A percentile compares a stretch with the other conserved stretches of the same genome.
Conservation (phyloP, 2,888 invertebrate genomes). For the Drosophila pseudotalamancana region DNA sequence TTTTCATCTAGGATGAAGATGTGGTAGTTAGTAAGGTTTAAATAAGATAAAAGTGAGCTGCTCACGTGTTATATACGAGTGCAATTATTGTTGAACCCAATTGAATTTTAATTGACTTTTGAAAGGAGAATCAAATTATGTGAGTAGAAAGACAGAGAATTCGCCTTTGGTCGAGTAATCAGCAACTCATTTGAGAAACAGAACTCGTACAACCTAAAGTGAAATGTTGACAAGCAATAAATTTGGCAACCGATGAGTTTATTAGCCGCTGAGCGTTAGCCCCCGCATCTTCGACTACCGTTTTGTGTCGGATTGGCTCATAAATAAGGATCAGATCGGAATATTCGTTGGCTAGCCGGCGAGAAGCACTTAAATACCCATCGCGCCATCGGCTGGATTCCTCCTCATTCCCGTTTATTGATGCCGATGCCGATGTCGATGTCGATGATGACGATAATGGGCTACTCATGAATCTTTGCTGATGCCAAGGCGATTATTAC, state of each 20-base stretch:
- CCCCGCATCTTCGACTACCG: neutral
- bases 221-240: slow-evolving; percentile 51
- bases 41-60: too few relatives aligned
- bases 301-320: slow-evolving; percentile 31
- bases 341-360: slow-evolving; percentile 12
- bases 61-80: too few relatives aligned
- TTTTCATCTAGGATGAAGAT: too few relatives aligned
- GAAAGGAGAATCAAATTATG: too few relatives aligned
- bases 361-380: slow-evolving; percentile 61
- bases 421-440: slow-evolving; percentile 48
- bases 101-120: too few relatives aligned
- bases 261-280: slow-evolving; percentile 50
- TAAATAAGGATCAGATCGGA: slow-evolving; percentile 53
- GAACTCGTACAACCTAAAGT: slow-evolving; percentile 4
- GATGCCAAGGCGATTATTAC: slow-evolving; percentile 49
- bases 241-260: slow-evolving; percentile 62
- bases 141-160: too few relatives aligned
- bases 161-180: neutral
- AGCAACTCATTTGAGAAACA: neutral
- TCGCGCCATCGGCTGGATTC: slow-evolving; percentile 22
- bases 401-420: slow-evolving; percentile 36
- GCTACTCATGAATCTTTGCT: slow-evolving; percentile 28
- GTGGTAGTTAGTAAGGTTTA: too few relatives aligned
- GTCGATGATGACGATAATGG: slow-evolving; percentile 44
- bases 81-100: too few relatives aligned